phyloP scores from a whole-genome alignment of 1,140 invertebrate species.

The Parasteatoda tepidariorum region DNA sequence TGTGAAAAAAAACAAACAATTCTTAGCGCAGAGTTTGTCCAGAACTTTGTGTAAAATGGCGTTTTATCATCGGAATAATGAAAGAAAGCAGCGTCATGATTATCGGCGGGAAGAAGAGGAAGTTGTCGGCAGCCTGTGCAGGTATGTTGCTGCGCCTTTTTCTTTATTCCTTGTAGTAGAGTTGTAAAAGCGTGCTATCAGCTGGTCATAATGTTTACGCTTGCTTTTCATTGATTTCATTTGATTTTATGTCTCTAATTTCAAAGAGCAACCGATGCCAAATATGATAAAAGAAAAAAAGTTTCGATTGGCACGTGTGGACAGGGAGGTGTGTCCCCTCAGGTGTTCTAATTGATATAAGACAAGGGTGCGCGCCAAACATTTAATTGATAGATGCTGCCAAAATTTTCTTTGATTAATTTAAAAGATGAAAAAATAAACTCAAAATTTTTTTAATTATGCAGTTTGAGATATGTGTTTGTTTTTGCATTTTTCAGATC shows the following conservation, averaged over 20 bases:
- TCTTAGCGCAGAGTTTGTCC: background rate
- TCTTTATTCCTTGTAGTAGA: constrained; percentile 40
- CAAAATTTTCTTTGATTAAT: no score
- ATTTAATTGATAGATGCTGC: no score
- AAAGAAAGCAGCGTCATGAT: constrained; percentile 66
- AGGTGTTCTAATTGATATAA: background rate
- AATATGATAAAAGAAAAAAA: no score
- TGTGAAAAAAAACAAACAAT: background rate
- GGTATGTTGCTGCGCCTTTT: constrained; percentile 64
- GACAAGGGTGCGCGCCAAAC: background rate
- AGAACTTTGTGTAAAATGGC: constrained; percentile 64
- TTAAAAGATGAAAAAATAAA: no score
- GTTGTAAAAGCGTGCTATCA: constrained; percentile 46
- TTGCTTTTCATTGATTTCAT: background rate
- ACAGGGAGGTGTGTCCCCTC: background rate
- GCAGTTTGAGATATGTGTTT: no score
- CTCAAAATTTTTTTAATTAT: no score
- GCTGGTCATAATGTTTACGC: constrained; percentile 24
- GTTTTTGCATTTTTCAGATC: no score
- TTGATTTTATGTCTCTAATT: background rate
- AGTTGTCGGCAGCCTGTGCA: constrained; percentile 68
- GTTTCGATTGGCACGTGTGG: background rate
- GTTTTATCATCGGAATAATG: constrained; percentile 65
- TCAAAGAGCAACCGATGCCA: no score
- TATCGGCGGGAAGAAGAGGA: constrained; percentile 68